phyloP scores from a whole-genome alignment of 1,140 invertebrate species.

The Campoletis sonorensis region DNA sequence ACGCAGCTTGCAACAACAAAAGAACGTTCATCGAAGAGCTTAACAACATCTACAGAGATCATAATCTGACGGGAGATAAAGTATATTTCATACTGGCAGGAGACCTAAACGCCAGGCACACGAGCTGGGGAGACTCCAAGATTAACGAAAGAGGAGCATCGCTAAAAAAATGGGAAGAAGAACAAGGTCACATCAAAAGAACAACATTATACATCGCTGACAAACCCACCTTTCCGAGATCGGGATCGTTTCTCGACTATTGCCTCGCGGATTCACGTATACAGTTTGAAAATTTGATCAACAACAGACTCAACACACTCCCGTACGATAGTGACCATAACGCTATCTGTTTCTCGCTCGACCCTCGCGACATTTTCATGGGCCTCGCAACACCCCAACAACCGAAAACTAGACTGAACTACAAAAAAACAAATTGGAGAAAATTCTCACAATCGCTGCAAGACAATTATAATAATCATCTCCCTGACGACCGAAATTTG shows the following conservation, averaged over 20 bases:
- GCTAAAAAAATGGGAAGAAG: slow-evolving; percentile 11
- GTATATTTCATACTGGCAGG: slow-evolving; percentile 39
- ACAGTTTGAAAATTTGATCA: too few relatives aligned
- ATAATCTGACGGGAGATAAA: slow-evolving; percentile 15
- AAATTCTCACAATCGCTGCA: not conserved
- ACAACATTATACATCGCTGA: not conserved
- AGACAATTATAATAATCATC: not conserved
- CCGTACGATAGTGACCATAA: too few relatives aligned
- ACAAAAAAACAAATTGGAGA: slow-evolving; percentile 39
- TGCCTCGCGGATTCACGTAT: too few relatives aligned
- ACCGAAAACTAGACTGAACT: slow-evolving; percentile 32
- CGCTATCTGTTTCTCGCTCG: too few relatives aligned
- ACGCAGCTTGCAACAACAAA: slow-evolving; percentile 23
- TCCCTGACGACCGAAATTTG: slow-evolving; percentile 43
- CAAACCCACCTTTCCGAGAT: slow-evolving; percentile 30
- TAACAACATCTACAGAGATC: slow-evolving; percentile 5
- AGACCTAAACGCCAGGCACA: slow-evolving; percentile 42
- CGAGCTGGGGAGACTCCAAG: slow-evolving; percentile 17
- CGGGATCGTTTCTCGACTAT: too few relatives aligned
- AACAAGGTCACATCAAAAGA: not conserved
- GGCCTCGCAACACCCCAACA: too few relatives aligned
- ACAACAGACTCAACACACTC: not conserved
- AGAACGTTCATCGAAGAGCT: slow-evolving; percentile 32
- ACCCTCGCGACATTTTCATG: too few relatives aligned
- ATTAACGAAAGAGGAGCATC: slow-evolving; percentile 30